Conservation (phyloP, 2,113 vertebrate species). For the Indicator maculatus region DNA sequence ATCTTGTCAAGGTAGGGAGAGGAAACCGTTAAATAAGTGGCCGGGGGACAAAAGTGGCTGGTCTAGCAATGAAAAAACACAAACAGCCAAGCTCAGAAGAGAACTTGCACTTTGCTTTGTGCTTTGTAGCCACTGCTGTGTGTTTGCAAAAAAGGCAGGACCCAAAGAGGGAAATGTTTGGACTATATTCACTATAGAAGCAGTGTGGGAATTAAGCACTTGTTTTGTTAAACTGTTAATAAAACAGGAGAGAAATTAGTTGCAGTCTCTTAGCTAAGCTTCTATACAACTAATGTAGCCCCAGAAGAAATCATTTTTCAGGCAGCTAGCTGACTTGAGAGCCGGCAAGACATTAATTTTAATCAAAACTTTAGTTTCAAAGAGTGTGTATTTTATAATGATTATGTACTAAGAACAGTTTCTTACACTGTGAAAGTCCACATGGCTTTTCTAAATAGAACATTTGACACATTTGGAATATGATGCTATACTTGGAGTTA, state of each 20-base stretch:
- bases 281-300: background rate
- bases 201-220: background rate
- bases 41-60: background rate
- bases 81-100: background rate
- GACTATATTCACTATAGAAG: background rate
- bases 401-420: background rate
- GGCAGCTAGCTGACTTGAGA: background rate
- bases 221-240: conserved; percentile 18
- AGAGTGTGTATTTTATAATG: background rate
- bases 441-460: background rate
- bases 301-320: background rate
- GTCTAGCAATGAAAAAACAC: background rate
- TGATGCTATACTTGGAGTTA: background rate
- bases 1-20: background rate
- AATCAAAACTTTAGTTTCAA: background rate
- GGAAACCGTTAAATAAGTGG: background rate
- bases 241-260: conserved; percentile 15
- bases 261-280: conserved; percentile 7
- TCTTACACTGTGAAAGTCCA: background rate
- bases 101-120: conserved; percentile 21
- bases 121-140: conserved; percentile 5
- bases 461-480: background rate
- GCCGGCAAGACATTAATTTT: background rate
- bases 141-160: background rate
- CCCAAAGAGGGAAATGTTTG: background rate